These are phyloP conservation scores for Clitarchus hookeri DNA, from an alignment of 2,888 invertebrate genomes.

Conservation along the genomic window DNA sequence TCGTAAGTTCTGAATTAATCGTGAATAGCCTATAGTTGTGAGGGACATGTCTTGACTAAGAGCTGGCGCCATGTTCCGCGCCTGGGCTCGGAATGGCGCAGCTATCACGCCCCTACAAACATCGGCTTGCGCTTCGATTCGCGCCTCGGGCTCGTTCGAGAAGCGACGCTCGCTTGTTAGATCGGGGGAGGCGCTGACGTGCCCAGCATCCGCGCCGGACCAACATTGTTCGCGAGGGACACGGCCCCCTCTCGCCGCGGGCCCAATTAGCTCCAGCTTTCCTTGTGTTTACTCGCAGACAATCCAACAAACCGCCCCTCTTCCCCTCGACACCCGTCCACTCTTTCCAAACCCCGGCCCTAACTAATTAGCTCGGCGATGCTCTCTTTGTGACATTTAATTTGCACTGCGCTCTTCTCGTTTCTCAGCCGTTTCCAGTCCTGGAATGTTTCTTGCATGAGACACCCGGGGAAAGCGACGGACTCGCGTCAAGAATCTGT, in stretches of 20 bases:
- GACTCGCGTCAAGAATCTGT: too few species aligned
- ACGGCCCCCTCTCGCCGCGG: too few species aligned
- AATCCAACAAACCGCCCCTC: too few species aligned
- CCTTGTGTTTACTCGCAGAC: too few species aligned
- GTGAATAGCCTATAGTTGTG: too few species aligned
- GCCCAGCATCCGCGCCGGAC: not conserved
- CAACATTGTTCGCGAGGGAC: not conserved
- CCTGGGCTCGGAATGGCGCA: too few species aligned
- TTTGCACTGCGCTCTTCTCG: not conserved
- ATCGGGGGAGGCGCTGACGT: not conserved
- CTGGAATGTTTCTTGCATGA: not conserved
- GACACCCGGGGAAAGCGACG: not conserved
- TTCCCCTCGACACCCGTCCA: not conserved
- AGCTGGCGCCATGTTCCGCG: too few species aligned
- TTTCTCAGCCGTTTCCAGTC: not conserved
- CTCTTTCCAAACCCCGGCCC: not conserved
- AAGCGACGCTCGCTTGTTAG: not conserved
- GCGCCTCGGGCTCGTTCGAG: not conserved
- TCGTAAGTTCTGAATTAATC: too few species aligned
- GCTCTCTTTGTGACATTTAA: constrained; percentile 6
- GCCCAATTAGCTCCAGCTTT: too few species aligned
- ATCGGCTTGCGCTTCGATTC: too few species aligned
- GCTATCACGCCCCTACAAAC: too few species aligned
- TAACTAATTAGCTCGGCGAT: not conserved
- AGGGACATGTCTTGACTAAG: too few species aligned